phyloP scores from a whole-genome alignment of 2,113 vertebrate genomes.

The Bostrychus sinensis region DNA sequence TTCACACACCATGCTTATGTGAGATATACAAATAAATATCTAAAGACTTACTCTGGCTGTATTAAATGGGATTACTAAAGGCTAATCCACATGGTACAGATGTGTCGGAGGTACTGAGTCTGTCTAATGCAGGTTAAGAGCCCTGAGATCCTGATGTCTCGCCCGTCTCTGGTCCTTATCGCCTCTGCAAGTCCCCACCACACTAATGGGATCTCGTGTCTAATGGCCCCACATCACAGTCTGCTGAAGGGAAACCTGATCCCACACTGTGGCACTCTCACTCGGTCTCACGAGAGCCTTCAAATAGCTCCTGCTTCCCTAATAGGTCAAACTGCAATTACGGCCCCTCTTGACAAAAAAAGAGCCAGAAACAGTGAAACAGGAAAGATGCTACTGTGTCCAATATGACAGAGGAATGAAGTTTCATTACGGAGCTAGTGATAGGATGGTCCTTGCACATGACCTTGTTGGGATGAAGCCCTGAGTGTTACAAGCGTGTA shows the following conservation, averaged over 20 bases:
- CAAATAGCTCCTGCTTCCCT: constrained; percentile 65
- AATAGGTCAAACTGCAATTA: constrained; percentile 72
- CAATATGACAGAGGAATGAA: constrained; percentile 41
- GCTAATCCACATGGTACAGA: neutral
- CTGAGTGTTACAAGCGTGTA: constrained; percentile 28
- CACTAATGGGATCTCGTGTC: constrained; percentile 29
- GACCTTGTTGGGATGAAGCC: constrained; percentile 59
- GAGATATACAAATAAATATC: neutral
- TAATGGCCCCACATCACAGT: constrained; percentile 40
- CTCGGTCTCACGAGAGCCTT: constrained; percentile 50
- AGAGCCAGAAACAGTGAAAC: constrained; percentile 25
- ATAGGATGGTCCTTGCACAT: constrained; percentile 51
- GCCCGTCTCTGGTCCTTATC: neutral
- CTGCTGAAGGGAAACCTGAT: constrained; percentile 49
- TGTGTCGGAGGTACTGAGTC: neutral
- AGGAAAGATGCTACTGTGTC: constrained; percentile 44
- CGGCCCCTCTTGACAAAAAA: constrained; percentile 31
- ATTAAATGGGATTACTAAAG: neutral
- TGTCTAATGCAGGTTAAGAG: constrained; percentile 2
- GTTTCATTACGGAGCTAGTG: constrained; percentile 61
- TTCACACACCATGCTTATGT: neutral
- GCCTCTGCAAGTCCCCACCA: constrained; percentile 8
- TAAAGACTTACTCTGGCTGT: neutral
- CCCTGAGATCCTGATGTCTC: neutral
- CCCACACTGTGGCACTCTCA: constrained; percentile 40